phyloP scores from a whole-genome alignment of 2,888 invertebrate species.

The Drosophila fulvimacula region DNA sequence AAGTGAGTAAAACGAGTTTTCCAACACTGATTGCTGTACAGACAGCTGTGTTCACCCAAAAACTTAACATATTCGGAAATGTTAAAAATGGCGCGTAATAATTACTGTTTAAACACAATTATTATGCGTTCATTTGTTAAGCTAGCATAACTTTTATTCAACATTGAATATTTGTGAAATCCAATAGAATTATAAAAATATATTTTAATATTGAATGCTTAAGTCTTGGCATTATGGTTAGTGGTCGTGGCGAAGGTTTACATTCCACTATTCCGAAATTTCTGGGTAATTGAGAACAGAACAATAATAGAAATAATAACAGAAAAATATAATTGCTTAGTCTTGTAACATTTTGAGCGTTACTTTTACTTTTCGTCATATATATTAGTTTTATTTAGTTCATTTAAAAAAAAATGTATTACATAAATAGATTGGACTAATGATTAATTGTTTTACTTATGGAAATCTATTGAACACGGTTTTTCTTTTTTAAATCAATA shows the following conservation, averaged over 20 bases:
- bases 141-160: too few relatives aligned
- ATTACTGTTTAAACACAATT: neutral
- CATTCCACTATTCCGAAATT: too few relatives aligned
- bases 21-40: slow-evolving; percentile 13
- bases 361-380: neutral
- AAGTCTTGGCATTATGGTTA: too few relatives aligned
- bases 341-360: neutral
- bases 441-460: too few relatives aligned
- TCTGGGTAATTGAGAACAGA: neutral
- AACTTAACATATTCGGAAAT: slow-evolving; percentile 3
- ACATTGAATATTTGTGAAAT: too few relatives aligned
- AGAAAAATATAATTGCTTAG: neutral
- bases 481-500: neutral
- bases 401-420: neutral
- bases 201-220: too few relatives aligned
- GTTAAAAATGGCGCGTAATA: neutral
- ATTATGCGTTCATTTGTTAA: too few relatives aligned
- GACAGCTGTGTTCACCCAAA: slow-evolving; percentile 12
- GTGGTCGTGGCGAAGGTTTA: too few relatives aligned
- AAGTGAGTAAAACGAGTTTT: neutral
- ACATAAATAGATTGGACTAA: too few relatives aligned
- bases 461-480: neutral
- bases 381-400: neutral
- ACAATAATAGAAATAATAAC: neutral
- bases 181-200: too few relatives aligned